phyloP scores from a whole-genome alignment of 2,113 vertebrate species.

The Balaenoptera acutorostrata region DNA sequence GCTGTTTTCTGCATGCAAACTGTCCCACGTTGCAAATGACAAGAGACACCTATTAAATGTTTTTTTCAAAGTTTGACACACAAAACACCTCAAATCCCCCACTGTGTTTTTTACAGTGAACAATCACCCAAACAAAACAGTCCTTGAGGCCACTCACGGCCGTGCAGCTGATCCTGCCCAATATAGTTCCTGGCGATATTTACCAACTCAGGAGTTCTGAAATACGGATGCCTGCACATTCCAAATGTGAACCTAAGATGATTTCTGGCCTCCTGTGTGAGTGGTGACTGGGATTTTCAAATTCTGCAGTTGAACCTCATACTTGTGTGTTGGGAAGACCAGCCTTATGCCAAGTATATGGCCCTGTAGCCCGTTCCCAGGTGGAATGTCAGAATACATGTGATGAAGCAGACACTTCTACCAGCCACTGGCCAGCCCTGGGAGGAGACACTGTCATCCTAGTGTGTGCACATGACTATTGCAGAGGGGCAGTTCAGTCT shows the following conservation, averaged over 20 bases:
- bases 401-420: background rate
- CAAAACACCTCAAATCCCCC: background rate
- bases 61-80: slow-evolving; percentile 4
- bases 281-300: background rate
- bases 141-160: background rate
- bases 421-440: background rate
- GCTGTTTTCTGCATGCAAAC: background rate
- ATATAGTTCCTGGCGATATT: background rate
- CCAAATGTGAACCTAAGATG: background rate
- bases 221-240: background rate
- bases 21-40: background rate
- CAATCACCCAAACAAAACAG: background rate
- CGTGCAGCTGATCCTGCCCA: background rate
- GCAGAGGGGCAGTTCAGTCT: background rate
- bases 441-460: background rate
- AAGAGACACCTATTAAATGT: background rate
- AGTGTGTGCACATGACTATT: rapidly evolving
- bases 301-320: background rate
- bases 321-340: background rate
- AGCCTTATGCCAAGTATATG: background rate
- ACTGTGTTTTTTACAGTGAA: background rate
- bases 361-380: background rate
- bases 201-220: background rate
- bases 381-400: background rate
- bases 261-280: background rate